Base-by-base conservation (phyloP, 2,113 vertebrate genomes). In the Laticauda laticaudata region DNA sequence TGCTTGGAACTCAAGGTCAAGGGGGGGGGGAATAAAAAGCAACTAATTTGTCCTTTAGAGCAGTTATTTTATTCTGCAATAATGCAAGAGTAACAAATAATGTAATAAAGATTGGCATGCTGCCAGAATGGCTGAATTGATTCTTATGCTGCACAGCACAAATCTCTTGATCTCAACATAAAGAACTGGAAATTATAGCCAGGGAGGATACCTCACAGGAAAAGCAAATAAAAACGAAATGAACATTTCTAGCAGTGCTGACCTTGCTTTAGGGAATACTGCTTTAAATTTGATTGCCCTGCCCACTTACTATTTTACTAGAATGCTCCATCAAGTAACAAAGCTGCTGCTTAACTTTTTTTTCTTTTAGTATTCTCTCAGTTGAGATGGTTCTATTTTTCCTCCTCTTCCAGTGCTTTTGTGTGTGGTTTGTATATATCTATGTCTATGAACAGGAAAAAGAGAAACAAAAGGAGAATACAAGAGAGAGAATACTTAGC, bases 151-250 rank as follows among this genome's bases (percentile, higher is more conserved):
- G 94, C 91, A 95, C 91, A 92, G 92, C 94, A 97, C 96, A 96
- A 97, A 97, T 97, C 97, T 97, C 97, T 96, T 97, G 94, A 97
- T 97, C 96, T 96, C 95, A 93, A 96, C 95, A 97, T 95, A 94
- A 97, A 97, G 96, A 96, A 97, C 56, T 93, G 96, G 95, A 97
- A 97, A 97, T 96, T 95, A 97, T 95, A 97, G 94, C 95, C 96
- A 96, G 91, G 96, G 92, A 95, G 94, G 95, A 96, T 95, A 96
- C 93, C 96, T 97, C 94, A 48, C 93, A 96, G 96, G 96, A 95
- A 97, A 97, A 97, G 95, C 96, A 97, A 97, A 97, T 96, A 97
- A 95, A 97, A 97, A 96, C 94, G 94, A 97, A 97, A 97, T 94
- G 93, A 97, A 97, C 94, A 95, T 95, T 97, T 95, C 93, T 93